Evolutionary conservation across 2,797 vertebrate species (phyloP).

Genomic region (Valencia hispanica): DNA sequence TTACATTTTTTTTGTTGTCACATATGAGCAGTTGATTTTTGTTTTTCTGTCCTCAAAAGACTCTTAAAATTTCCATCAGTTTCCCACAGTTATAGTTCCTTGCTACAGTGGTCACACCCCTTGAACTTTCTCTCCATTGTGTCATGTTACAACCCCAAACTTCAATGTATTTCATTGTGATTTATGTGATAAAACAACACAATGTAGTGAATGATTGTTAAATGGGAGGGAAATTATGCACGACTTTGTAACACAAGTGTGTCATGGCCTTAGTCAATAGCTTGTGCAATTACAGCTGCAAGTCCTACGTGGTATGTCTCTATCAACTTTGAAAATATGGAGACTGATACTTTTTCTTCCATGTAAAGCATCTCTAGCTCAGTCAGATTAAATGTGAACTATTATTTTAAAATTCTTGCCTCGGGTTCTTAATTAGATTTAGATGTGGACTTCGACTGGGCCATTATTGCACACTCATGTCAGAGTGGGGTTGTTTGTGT

Average conservation of each 20-base stretch:
- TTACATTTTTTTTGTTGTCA: constrained; percentile 4
- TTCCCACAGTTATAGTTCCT: not conserved
- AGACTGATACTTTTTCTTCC: not conserved
- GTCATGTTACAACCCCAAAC: not conserved
- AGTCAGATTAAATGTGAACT: not conserved
- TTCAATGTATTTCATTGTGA: not conserved
- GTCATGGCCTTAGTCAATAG: not conserved
- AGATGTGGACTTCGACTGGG: not conserved
- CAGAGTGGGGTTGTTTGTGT: too few relatives aligned
- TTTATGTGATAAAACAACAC: not conserved
- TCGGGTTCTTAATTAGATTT: not conserved
- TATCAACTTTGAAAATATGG: not conserved
- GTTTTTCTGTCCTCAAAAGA: not conserved
- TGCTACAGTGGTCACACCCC: not conserved
- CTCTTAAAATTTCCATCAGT: not conserved
- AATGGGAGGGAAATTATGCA: not conserved
- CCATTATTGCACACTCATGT: not conserved
- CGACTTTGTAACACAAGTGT: not conserved
- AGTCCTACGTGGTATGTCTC: not conserved
- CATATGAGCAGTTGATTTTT: not conserved
- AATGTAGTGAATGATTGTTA: not conserved
- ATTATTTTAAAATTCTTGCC: not conserved
- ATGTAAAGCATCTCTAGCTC: not conserved
- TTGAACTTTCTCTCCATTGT: not conserved
- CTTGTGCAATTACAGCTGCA: not conserved